Conservation (phyloP, 2,888 invertebrate genomes). For the Andrena fulva region DNA sequence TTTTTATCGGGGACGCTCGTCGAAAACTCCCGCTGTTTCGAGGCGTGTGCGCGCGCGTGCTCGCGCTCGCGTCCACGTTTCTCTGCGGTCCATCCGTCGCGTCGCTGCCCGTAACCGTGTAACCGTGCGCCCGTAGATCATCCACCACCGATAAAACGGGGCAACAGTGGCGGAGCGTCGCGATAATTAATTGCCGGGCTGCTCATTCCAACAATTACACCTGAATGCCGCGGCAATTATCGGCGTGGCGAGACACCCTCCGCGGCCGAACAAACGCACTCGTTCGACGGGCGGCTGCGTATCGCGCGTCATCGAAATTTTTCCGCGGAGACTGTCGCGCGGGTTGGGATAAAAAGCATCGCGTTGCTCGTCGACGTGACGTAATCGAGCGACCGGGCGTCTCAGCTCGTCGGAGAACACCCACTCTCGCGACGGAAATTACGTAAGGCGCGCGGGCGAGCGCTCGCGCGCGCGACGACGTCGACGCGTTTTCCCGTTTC, state of each 20-base stretch:
- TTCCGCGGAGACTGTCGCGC: constrained; percentile 18
- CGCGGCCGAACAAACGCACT: constrained; percentile 35
- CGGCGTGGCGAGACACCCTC: constrained; percentile 25
- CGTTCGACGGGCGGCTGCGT: constrained; percentile 51
- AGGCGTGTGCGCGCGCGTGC: constrained; percentile 8
- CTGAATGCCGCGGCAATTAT: constrained; percentile 66
- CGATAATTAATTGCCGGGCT: constrained; percentile 68
- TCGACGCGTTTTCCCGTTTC: constrained; percentile 11
- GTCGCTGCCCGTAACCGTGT: constrained; percentile 7
- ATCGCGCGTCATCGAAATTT: constrained; percentile 48
- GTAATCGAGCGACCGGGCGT: constrained; percentile 19
- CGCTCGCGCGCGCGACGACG: background rate
- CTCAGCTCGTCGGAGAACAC: background rate
- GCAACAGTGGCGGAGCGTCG: constrained; percentile 36
- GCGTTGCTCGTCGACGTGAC: background rate
- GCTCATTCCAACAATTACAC: constrained; percentile 69
- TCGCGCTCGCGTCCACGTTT: background rate
- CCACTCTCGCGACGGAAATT: constrained; percentile 20
- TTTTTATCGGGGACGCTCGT: constrained; percentile 34
- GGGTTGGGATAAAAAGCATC: background rate
- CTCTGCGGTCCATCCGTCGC: background rate
- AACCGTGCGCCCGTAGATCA: constrained; percentile 58
- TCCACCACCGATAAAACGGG: constrained; percentile 62
- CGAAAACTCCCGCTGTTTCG: constrained; percentile 41
- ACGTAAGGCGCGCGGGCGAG: background rate